Base-by-base conservation (phyloP, 2,797 vertebrate genomes). In the Natrix natrix region DNA sequence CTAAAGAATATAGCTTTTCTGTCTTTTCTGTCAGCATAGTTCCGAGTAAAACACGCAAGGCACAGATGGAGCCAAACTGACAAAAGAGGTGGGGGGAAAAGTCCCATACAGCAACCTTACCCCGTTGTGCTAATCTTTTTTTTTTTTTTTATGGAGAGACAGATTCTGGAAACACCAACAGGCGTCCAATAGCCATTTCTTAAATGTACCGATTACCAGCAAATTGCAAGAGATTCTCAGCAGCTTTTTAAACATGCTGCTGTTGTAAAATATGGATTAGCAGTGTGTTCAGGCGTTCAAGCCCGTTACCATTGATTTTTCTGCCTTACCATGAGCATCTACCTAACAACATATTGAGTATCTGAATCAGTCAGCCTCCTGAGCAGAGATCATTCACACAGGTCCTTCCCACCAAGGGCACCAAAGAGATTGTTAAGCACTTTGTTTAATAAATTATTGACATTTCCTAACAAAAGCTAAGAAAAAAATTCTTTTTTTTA, bases 1-100 rank as follows among this genome's bases (percentile, higher is more conserved):
- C 69, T 94, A 88, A 59, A 59, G 28, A 93, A 88, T 88, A 63
- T 83, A 32, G 86, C 63, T 91, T 83, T 91, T 90, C 90, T 88
- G 86, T 91, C 63, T 91, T 83, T 91, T 90, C 90, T 88, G 86
- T 91, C 90, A 88, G 66, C 26, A 43, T 37, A 13, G 28, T 89
- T 86, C 93, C 86, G 59, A 89, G 59, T 16, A 57, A 91, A 91
- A 90, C 5, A 66, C 32, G 37, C 26, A 92, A 22, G 43, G 59
- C 74, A 92, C 57, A 48, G 89, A 88, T 28, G 86, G 32, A 92
- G 57, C 37, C 87, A 89, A 52, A 92, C 59, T 57, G 57, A 91
- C 89, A 92, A 94, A 83, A 94, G 90, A 88, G 6, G 26, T 17
- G 26, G 78, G 86, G 24, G 16, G 14, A 60, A 61, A 17, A 8